Base-by-base conservation (phyloP, 2,113 vertebrate genomes). In the Acrocephalus arundinaceus region DNA sequence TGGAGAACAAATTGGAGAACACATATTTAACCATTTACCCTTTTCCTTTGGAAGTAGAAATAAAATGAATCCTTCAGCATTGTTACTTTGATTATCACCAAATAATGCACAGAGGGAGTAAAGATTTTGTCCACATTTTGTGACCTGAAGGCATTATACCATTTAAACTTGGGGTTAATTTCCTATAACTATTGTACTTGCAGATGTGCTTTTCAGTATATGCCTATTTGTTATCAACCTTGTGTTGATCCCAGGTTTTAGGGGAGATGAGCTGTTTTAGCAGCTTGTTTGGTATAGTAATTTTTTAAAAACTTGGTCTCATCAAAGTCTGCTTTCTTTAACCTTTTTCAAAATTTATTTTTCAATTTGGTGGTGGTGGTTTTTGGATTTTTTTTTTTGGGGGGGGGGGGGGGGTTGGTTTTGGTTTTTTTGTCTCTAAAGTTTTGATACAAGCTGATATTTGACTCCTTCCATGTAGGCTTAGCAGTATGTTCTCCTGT, bases 21-120 rank as follows among this genome's bases (percentile, higher is more conserved):
- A 97, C 96, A 39, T 98, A 97, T 98, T 98, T 98, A 98, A 98
- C 97, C 96, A 98, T 93, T 92, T 45, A 23, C 96, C 97, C 92
- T 94, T 96, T 97, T 97, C 85, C 97, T 97, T 97, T 94, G 96
- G 95, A 98, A 98, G 94, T 97, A 98, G 98, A 98, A 99, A 98
- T 98, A 99, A 99, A 99, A 95, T 27, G 66, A 90, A 96, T 98
- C 92, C 92, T 98, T 98, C 92, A 95, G 89, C 95, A 91, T 97
- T 89, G 94, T 97, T 98, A 93, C 93, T 96, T 76, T 93, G 89
- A 93, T 97, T 95, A 93, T 85, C 89, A 86, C 63, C 91, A 80
- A 94, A 54, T 72, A 95, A 96, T 94, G 70, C 85, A 97, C 77
- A 91, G 78, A 96, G 93, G 91, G 95, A 97, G 57, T 96, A 70